phyloP scores from a whole-genome alignment of 2,888 invertebrate species.

The Seira sanloemensis region DNA sequence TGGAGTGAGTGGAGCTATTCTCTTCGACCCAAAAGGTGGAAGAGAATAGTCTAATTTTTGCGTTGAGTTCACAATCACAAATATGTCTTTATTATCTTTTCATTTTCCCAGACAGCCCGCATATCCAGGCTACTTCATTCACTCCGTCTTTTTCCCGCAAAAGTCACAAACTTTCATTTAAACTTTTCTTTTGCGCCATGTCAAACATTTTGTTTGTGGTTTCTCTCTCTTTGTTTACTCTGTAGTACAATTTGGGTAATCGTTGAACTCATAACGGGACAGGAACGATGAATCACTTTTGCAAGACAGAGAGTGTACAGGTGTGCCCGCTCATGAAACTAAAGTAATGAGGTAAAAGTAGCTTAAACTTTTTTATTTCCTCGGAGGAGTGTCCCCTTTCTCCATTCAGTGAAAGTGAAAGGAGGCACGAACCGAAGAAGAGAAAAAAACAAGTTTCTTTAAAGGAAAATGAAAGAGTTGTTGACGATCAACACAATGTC shows the following conservation, averaged over 20 bases:
- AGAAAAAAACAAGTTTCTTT: neutral
- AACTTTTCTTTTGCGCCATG: constrained; percentile 1
- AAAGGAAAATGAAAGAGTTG: neutral
- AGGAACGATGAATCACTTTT: constrained; percentile 13
- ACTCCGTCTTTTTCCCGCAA: too few relatives aligned
- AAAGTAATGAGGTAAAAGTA: neutral
- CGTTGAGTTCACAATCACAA: too few relatives aligned
- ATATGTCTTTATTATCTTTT: too few relatives aligned
- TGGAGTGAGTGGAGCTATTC: too few relatives aligned
- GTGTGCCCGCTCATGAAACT: neutral
- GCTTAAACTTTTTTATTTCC: neutral
- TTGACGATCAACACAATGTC: constrained; percentile 19
- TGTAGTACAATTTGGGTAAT: constrained; percentile 8
- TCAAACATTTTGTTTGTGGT: constrained; percentile 16
- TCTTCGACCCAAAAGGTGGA: too few relatives aligned
- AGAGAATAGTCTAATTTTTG: too few relatives aligned
- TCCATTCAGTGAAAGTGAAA: neutral
- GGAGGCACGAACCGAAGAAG: neutral
- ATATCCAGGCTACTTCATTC: too few relatives aligned
- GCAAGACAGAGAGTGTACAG: neutral
- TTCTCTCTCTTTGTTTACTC: constrained; percentile 17
- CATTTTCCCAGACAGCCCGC: too few relatives aligned
- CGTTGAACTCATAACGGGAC: constrained; percentile 8
- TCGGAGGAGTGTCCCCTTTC: neutral
- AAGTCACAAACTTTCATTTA: constrained; percentile 10